Conservation (phyloP, 37 sponge, comb jelly and placozoan species). For the Lycopodina hypogea region DNA sequence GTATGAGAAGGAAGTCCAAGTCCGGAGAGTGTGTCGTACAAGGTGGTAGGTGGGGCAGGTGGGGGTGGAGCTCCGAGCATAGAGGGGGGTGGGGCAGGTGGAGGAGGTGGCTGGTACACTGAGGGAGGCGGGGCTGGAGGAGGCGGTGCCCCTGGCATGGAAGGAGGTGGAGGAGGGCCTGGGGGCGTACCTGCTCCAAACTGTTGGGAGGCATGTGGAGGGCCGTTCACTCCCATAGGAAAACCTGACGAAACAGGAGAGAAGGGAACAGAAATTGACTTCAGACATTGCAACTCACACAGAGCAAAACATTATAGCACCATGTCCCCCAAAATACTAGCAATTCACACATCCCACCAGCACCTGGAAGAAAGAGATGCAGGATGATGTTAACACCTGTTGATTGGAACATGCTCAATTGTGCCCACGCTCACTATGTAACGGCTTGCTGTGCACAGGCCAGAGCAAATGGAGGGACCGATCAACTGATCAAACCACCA, state of each 20-base stretch:
- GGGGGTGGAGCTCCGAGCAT: constrained; percentile 35
- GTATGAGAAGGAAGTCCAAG: not conserved
- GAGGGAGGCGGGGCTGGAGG: constrained; percentile 4
- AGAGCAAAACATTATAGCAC: too few relatives aligned
- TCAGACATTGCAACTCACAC: too few relatives aligned
- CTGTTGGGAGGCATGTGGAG: constrained; percentile 8
- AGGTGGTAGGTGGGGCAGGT: constrained; percentile 16
- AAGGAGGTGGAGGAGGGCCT: not conserved
- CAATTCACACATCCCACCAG: too few relatives aligned
- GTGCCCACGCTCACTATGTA: too few relatives aligned
- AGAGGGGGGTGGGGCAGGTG: constrained; percentile 1
- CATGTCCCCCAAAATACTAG: too few relatives aligned
- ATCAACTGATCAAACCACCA: too few relatives aligned
- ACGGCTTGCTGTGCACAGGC: too few relatives aligned
- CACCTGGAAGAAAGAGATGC: too few relatives aligned
- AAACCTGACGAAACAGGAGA: constrained; percentile 15
- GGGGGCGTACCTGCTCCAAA: not conserved
- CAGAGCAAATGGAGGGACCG: too few relatives aligned
- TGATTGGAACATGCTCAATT: too few relatives aligned
- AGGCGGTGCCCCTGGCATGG: constrained; percentile 1
- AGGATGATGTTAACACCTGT: too few relatives aligned
- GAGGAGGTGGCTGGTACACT: not conserved
- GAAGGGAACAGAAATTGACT: not conserved
- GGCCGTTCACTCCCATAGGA: constrained; percentile 4
- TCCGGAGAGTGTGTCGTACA: not conserved